phyloP scores from a whole-genome alignment of 2,888 invertebrate species.

The Drosophila falleni region DNA sequence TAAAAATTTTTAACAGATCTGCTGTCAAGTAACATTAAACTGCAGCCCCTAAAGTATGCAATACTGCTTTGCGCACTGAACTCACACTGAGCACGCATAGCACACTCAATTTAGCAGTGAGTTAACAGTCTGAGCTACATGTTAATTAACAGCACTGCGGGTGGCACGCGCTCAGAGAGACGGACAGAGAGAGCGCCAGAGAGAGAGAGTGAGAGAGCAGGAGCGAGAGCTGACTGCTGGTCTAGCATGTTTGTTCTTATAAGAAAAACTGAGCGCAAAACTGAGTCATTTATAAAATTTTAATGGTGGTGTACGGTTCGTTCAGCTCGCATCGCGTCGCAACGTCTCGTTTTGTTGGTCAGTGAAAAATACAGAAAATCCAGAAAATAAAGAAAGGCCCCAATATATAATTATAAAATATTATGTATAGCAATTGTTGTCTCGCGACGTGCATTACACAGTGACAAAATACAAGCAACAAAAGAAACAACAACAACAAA shows the following conservation, averaged over 20 bases:
- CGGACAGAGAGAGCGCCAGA: constrained; percentile 17
- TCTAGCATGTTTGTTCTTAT: constrained; percentile 58
- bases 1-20: neutral
- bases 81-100: constrained; percentile 10
- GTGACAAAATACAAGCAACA: constrained; percentile 39
- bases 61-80: constrained; percentile 30
- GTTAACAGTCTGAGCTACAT: constrained; percentile 44
- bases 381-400: constrained; percentile 48
- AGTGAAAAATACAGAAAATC: constrained; percentile 62
- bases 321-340: constrained; percentile 74
- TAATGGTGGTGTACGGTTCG: constrained; percentile 82
- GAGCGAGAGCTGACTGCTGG: constrained; percentile 13
- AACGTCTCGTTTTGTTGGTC: constrained; percentile 63
- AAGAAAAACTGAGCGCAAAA: constrained; percentile 62
- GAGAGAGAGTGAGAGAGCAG: constrained; percentile 8
- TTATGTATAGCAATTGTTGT: constrained; percentile 50
- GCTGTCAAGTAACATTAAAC: constrained; percentile 14
- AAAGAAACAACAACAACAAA: constrained; percentile 19
- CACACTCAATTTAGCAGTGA: constrained; percentile 27
- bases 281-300: constrained; percentile 81
- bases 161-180: constrained; percentile 38
- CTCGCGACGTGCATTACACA: constrained; percentile 43
- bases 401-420: constrained; percentile 43
- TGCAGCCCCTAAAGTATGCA: constrained; percentile 54
- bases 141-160: constrained; percentile 48